These are phyloP conservation scores for Labeo catla DNA, from an alignment of 2,113 vertebrate species.

Conservation along the genomic window DNA sequence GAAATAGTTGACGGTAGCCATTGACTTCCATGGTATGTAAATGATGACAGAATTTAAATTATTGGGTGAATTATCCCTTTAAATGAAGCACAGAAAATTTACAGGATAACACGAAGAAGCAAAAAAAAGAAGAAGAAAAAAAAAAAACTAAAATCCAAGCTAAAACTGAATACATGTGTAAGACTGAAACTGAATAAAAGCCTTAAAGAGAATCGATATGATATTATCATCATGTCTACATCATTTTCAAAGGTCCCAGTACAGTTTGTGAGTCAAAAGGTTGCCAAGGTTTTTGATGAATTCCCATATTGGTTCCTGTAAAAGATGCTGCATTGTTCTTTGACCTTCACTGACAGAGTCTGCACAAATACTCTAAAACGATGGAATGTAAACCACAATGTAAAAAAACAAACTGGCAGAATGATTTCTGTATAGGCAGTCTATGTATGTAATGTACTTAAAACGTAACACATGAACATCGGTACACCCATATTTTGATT, in stretches of 20 bases:
- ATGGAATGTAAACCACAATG: not conserved
- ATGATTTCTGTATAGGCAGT: not conserved
- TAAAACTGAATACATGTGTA: not conserved
- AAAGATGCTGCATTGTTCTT: slow-evolving; percentile 18
- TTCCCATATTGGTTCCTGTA: not conserved
- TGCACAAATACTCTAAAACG: not conserved
- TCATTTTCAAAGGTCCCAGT: not conserved
- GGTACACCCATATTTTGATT: not conserved
- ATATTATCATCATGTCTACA: not conserved
- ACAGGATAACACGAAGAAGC: not conserved
- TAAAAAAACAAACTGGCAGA: not conserved
- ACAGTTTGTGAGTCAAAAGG: not conserved
- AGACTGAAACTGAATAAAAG: not conserved
- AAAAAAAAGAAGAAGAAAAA: too few relatives aligned
- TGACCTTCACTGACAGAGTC: not conserved
- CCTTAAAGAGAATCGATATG: not conserved
- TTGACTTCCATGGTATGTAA: too few relatives aligned
- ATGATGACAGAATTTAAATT: too few relatives aligned
- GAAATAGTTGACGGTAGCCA: too few relatives aligned
- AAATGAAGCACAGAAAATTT: not conserved
- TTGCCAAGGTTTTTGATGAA: not conserved
- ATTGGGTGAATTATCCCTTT: too few relatives aligned
- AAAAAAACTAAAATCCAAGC: not conserved
- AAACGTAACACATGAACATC: not conserved
- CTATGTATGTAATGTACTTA: not conserved